Conservation (phyloP, 2,113 vertebrate genomes). For the Neodontobutis hainanensis region DNA sequence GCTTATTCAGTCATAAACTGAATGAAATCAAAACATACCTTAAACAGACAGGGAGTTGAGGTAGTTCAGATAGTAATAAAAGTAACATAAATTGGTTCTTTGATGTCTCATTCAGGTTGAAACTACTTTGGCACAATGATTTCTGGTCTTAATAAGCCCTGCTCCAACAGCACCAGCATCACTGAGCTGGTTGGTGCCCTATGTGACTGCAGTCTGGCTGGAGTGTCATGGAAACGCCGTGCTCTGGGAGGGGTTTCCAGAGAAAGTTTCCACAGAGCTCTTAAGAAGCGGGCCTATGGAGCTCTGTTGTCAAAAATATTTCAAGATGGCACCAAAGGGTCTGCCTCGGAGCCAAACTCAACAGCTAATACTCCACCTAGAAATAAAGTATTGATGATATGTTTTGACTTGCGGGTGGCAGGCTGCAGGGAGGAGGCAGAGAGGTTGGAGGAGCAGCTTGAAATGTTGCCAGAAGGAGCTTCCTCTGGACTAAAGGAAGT, state of each 20-base stretch:
- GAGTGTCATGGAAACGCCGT: constrained; percentile 82
- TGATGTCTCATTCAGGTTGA: constrained; percentile 31
- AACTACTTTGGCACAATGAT: constrained; percentile 37
- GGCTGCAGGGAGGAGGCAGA: constrained; percentile 87
- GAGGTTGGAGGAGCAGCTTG: constrained; percentile 86
- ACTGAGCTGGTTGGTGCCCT: constrained; percentile 86
- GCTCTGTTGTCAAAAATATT: constrained; percentile 87
- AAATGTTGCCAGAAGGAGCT: constrained; percentile 71
- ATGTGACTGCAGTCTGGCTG: constrained; percentile 85
- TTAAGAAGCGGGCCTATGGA: constrained; percentile 85
- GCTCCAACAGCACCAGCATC: constrained; percentile 72
- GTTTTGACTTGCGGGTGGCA: constrained; percentile 89
- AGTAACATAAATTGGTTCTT: neutral
- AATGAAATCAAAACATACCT: no score
- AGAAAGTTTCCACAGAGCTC: constrained; percentile 75
- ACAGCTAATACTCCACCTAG: constrained; percentile 79
- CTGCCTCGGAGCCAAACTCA: constrained; percentile 1
- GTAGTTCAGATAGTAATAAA: no score
- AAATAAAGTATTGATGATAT: constrained; percentile 93
- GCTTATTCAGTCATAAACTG: no score
- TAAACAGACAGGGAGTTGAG: no score
- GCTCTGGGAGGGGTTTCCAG: constrained; percentile 72
- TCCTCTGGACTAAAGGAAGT: constrained; percentile 77
- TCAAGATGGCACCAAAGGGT: constrained; percentile 72
- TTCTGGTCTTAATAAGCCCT: constrained; percentile 8